Conservation (phyloP, 2,113 vertebrate species). For the Ochotona princeps region DNA sequence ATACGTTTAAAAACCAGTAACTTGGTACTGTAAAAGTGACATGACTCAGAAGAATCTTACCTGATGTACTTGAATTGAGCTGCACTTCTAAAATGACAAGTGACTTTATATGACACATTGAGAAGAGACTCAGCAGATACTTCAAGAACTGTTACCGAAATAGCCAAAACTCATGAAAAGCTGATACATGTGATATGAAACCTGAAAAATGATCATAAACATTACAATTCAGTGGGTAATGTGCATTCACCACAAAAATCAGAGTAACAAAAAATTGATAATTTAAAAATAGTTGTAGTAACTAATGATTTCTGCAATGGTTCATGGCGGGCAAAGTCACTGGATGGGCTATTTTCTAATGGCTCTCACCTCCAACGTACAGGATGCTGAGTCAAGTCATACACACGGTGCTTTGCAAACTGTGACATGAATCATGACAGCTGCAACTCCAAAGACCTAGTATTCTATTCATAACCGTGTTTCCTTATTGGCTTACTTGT, state of each 20-base stretch:
- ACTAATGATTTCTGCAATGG: neutral
- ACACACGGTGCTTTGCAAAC: conserved; percentile 81
- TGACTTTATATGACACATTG: neutral
- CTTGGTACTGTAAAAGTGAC: neutral
- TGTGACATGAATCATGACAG: conserved; percentile 62
- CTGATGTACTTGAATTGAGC: too few species aligned
- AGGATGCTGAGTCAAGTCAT: conserved; percentile 78
- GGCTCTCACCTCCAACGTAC: conserved; percentile 70
- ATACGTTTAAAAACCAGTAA: too few species aligned
- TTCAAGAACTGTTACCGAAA: neutral
- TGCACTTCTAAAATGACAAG: neutral
- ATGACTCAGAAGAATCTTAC: neutral
- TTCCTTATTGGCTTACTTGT: neutral
- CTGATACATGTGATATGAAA: neutral
- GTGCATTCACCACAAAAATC: neutral
- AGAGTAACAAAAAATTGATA: neutral
- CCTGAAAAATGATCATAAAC: neutral
- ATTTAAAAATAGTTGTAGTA: neutral
- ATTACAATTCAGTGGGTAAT: neutral
- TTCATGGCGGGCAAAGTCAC: neutral
- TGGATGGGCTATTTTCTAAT: neutral
- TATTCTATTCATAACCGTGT: neutral
- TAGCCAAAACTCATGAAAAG: neutral
- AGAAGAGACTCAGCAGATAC: neutral
- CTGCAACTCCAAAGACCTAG: neutral